phyloP scores from a whole-genome alignment of 2,113 vertebrate genomes.

The Proterorhinus semilunaris region DNA sequence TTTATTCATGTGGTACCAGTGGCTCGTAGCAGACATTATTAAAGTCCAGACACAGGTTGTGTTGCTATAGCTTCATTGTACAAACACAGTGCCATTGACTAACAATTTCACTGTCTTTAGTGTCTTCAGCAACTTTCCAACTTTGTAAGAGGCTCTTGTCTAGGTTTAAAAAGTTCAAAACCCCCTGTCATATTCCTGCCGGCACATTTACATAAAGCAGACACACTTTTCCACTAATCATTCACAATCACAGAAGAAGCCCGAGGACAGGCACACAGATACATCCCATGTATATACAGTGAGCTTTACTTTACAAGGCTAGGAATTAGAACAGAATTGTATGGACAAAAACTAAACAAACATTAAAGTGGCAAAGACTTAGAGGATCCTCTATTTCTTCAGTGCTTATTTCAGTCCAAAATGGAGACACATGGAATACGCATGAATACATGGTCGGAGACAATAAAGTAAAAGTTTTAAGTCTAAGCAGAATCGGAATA shows the following conservation, averaged over 20 bases:
- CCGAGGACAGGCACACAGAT: conserved; percentile 20
- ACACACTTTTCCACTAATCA: conserved; percentile 46
- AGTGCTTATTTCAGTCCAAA: too few species aligned
- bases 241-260: conserved; percentile 29
- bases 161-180: not conserved
- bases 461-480: too few species aligned
- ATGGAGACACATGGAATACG: too few species aligned
- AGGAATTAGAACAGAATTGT: conserved; percentile 8
- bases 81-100: not conserved
- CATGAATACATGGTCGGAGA: too few species aligned
- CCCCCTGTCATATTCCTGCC: conserved; percentile 18
- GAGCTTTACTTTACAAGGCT: conserved; percentile 58
- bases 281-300: conserved; percentile 28
- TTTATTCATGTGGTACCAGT: not conserved
- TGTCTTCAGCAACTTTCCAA: conserved; percentile 3
- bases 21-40: not conserved
- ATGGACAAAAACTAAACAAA: too few species aligned
- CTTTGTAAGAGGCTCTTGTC: not conserved
- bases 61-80: not conserved
- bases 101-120: not conserved
- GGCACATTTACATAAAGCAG: conserved; percentile 44
- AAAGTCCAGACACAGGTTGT: not conserved
- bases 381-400: too few species aligned
- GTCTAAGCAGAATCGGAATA: too few species aligned
- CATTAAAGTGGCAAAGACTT: too few species aligned